Evolutionary conservation across 2,113 vertebrate genomes (phyloP).

Genomic region (cattle (Bos taurus)): DNA sequence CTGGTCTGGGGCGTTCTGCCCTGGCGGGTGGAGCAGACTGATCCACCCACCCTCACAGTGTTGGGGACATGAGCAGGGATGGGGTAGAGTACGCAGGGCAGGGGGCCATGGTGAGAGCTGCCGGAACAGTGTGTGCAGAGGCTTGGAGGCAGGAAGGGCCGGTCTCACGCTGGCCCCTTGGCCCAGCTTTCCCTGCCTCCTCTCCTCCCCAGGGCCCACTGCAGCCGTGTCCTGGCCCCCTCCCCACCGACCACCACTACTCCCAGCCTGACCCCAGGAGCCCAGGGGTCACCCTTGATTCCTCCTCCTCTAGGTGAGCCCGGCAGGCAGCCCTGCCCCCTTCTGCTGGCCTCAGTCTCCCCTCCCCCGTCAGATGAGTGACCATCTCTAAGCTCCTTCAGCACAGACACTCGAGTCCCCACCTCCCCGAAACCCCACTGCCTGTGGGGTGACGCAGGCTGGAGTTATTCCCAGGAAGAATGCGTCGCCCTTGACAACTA

Average conservation of each 20-base stretch:
- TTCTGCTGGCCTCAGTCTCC: background rate
- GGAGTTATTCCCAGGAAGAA: background rate
- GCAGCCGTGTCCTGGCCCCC: background rate
- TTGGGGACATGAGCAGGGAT: accelerated
- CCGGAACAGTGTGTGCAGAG: background rate
- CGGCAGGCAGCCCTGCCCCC: background rate
- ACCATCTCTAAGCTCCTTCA: background rate
- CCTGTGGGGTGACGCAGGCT: background rate
- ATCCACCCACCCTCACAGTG: background rate
- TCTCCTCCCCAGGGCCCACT: background rate
- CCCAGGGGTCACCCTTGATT: background rate
- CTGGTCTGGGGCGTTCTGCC: accelerated
- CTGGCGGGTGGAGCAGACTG: too few relatives aligned
- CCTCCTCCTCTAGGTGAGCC: background rate
- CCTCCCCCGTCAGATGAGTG: background rate
- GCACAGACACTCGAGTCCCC: background rate
- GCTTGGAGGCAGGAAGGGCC: background rate
- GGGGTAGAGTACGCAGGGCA: background rate
- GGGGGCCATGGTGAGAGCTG: background rate
- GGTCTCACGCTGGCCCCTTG: background rate
- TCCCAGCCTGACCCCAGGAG: background rate
- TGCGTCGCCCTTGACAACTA: constrained; percentile 15
- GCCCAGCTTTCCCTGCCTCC: background rate
- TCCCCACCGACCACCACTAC: background rate
- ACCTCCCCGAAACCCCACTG: background rate